Evolutionary conservation across 2,797 vertebrate genomes (phyloP), one percentile per base, ranked within the genome.

Genomic region (Sitta carolinensis): DNA sequence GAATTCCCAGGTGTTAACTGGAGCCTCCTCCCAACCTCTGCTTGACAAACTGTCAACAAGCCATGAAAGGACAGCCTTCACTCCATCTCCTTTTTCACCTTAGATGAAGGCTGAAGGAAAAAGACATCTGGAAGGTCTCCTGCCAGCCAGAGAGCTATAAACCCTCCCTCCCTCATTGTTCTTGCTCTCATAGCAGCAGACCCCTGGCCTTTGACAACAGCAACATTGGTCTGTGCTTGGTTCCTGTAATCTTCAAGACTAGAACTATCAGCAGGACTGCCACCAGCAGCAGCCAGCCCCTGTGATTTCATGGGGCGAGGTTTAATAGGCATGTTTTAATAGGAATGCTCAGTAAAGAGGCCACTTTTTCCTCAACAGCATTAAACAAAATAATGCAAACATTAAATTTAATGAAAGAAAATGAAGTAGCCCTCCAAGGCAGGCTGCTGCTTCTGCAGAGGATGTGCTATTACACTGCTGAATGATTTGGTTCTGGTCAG

Each of bases 301-400:
- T 70, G 45, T 54, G 64, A 75, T 85, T 94, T 93, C 67, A 63
- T 42, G 29, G 51, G 10, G 16, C 25, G 52, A 82, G 47, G 14
- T 70, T 77, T 90, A 64, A 92, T 14, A 66, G 36, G 13, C 43
- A 32, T 50, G 29, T 58, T 90, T 94, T 78, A 70, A 78, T 54
- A 76, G 4, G 16, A 32, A 26, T 48, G 22, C 43, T 91, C 2
- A 2, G 38, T 66, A 91, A 68, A 89, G 79, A 91, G 25, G 43
- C n/a, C 16, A 38, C 45, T 66, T 94, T 83, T 90, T 79, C 55
- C 84, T 78, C 29, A 16, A 32, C 34, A 42, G 42, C 27, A 47
- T 59, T 82, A 48, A 84, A 82, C 21, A 55, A 84, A 82, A 61
- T 40, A 47, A 76, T n/a, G 42, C 43, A 62, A 80, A 25, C 22